Base-by-base conservation (phyloP, 2,888 invertebrate genomes). In the Andrena trimmerana region DNA sequence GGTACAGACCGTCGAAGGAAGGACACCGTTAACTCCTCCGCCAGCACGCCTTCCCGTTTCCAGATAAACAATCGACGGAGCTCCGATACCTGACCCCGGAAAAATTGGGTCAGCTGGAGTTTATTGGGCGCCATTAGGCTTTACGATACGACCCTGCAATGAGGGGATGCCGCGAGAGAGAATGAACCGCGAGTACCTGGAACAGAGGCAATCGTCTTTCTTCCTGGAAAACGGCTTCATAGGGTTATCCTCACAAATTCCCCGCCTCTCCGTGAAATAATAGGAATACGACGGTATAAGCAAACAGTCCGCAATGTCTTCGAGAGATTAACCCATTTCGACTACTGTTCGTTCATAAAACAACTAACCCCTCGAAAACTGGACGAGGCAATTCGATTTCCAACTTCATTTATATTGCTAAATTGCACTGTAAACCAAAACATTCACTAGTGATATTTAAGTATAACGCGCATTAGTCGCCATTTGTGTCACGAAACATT, bases 101-200 rank as follows among this genome's bases (percentile, higher is more conserved):
- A 89, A 90, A 91, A 91, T 90, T 91, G 83, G 90, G 90, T 90
- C 90, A 90, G 81, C 78, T 65, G 74, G 74, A 50, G 71, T 90
- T 91, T 90, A 91, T 89, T 87, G 86, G 65, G 48, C 79, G 77
- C 86, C 65, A 86, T 91, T 88, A 88, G 87, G 85, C 73, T 88
- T 86, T 90, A 90, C 89, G 90, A 88, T 76, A 73, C 62, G 42
- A 33, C 69, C 73, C 54, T 59, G 68, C 33, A 80, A 67, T 66
- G 8, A 5, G 31, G 54, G 66, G 54, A 8, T 10, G 42, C 31
- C 27, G 57, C 69, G 36, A 42, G n/a, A 52, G 10, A 27, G 36
- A 60, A 59, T 20, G n/a, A 70, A 36, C 20, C 50, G 16, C 24
- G 10, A 20, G n/a, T 24, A 54, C 16, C 42, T 36, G 0, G 2